phyloP scores from a whole-genome alignment of 2,113 vertebrate species.

The Chamaetylas fuelleborni region DNA sequence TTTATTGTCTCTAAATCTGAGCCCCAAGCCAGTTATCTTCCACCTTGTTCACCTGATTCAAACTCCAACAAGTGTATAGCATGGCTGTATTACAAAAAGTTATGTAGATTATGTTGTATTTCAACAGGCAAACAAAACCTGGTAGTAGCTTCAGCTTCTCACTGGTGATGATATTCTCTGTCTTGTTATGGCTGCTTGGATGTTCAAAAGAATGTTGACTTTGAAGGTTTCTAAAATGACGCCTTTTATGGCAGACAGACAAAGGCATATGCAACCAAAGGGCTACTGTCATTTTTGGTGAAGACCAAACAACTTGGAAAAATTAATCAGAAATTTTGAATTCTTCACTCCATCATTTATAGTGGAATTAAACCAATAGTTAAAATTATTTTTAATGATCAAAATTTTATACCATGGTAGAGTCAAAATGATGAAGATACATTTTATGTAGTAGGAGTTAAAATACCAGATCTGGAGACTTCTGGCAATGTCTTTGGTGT shows the following conservation, averaged over 20 bases:
- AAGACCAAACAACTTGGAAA: neutral
- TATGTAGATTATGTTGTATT: neutral
- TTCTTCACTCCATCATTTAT: neutral
- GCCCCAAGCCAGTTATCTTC: neutral
- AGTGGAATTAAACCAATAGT: neutral
- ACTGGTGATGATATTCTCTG: neutral
- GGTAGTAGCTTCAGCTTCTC: neutral
- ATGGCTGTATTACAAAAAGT: neutral
- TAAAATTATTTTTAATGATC: neutral
- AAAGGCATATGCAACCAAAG: neutral
- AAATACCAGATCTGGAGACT: neutral
- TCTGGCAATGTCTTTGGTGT: neutral
- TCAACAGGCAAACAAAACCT: neutral
- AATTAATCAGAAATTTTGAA: neutral
- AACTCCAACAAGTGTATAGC: neutral
- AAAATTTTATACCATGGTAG: neutral
- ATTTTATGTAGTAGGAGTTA: neutral
- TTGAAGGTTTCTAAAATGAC: neutral
- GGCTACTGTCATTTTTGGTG: neutral
- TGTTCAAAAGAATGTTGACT: neutral
- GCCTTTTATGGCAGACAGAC: neutral
- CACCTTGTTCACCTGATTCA: neutral
- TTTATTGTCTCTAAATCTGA: neutral
- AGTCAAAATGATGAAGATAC: neutral
- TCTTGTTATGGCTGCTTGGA: neutral